A percentile compares a stretch with the other conserved stretches of the same genome.
Evolutionary conservation across 2,113 vertebrate species (phyloP).

Genomic region (Hippotragus niger): DNA sequence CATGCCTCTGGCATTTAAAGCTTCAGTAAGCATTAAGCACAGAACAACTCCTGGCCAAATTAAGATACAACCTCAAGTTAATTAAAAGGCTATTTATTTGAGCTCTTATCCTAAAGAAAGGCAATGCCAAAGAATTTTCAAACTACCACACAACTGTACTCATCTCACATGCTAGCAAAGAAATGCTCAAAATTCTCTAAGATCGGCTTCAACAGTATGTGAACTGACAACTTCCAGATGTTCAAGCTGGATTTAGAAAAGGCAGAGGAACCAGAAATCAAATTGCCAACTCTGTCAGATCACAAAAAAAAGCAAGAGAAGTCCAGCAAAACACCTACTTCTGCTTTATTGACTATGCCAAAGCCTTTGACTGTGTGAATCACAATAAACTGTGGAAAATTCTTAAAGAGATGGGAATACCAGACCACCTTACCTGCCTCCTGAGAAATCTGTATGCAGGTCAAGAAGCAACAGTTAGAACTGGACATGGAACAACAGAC

Average conservation of each 20-base stretch:
- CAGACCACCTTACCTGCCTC: background rate
- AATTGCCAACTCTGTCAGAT: background rate
- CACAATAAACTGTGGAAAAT: background rate
- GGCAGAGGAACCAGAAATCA: background rate
- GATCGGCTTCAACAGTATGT: background rate
- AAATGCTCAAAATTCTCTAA: background rate
- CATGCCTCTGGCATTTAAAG: background rate
- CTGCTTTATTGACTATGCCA: background rate
- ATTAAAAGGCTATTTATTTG: background rate
- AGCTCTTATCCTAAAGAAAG: background rate
- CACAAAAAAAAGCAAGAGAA: background rate
- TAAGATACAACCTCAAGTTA: background rate
- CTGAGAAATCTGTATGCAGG: background rate
- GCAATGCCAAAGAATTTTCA: background rate
- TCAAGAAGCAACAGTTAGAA: background rate
- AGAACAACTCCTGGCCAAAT: background rate
- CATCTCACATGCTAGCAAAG: background rate
- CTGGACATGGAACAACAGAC: background rate
- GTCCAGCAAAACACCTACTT: background rate
- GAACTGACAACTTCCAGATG: background rate
- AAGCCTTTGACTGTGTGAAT: background rate
- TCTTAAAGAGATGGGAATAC: background rate
- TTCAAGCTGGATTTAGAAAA: background rate
- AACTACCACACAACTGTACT: background rate
- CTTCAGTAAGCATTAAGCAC: background rate